Base-by-base conservation (phyloP, 2,797 vertebrate species). In the Halcyon leucocephala region DNA sequence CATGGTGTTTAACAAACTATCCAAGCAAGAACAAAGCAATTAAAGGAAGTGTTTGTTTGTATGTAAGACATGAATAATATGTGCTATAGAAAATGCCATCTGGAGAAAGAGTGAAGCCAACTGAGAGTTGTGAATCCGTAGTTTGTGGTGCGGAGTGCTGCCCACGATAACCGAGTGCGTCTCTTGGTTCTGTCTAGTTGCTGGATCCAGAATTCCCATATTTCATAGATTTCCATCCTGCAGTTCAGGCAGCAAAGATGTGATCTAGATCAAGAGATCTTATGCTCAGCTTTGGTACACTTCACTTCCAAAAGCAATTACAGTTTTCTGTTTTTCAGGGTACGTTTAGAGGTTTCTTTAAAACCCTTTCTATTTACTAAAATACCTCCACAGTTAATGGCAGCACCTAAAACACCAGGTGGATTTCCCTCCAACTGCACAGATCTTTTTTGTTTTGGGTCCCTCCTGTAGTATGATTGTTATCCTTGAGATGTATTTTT, bases 91-190 rank as follows among this genome's bases (percentile, higher is more conserved):
- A 72, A 81, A 61, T 54, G 46, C 72, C 37, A n/a, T 70, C 51
- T 90, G 82, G 52, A 79, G 67, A 42, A 69, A 77, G 39, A 57
- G 33, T 3, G 2, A 42, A 60, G 41, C 25, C 61, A 73, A 3
- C 0, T 21, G 77, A 12, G 12, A 10, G 41, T 35, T 49, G 39
- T 25, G 54, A 42, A 8, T 19, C n/a, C 13, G 29, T 31, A 18
- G 39, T 24, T 46, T 13, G 26, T 6, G 2, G 28, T 5, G 48
- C 26, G 14, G 42, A 57, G 39, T 4, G 21, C 33, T 31, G 14
- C 31, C 46, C 11, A 5, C 19, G 4, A 3, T 6, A 41, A 15
- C 10, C 6, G 9, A 52, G 42, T 1, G 6, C 1, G 0, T 22
- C 20, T 76, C 69, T 82, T n/a, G 48, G 49, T 44, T 65, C 48